Conservation (phyloP, 1,140 invertebrate genomes). For the Ceratosolen fusciceps region DNA sequence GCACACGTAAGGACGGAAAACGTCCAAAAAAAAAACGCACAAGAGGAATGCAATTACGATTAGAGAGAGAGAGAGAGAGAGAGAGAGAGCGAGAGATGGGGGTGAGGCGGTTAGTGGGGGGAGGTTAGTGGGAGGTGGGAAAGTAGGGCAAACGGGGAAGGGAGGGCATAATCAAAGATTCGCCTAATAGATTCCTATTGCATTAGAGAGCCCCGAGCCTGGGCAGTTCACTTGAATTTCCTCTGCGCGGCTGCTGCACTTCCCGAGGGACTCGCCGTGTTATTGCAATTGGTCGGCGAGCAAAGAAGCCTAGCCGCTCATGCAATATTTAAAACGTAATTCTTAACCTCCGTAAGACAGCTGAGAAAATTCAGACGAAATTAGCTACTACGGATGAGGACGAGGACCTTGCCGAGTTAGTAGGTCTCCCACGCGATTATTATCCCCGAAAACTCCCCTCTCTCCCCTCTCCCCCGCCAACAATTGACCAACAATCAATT, state of each 20-base stretch:
- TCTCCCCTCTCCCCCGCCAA: too few relatives aligned
- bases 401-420: neutral
- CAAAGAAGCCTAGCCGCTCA: slow-evolving; percentile 50
- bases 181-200: slow-evolving; percentile 21
- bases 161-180: slow-evolving; percentile 11
- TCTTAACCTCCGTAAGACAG: slow-evolving; percentile 55
- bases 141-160: neutral
- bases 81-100: too few relatives aligned
- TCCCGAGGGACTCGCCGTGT: slow-evolving; percentile 45
- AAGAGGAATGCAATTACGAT: too few relatives aligned
- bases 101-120: too few relatives aligned
- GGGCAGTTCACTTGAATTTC: neutral
- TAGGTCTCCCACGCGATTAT: too few relatives aligned
- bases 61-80: too few relatives aligned
- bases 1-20: too few relatives aligned
- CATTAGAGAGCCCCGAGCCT: slow-evolving; percentile 7
- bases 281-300: slow-evolving; percentile 56
- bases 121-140: too few relatives aligned
- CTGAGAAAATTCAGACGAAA: slow-evolving; percentile 8
- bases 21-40: too few relatives aligned
- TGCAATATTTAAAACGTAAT: slow-evolving; percentile 65
- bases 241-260: neutral
- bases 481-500: too few relatives aligned
- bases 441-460: too few relatives aligned
- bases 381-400: neutral